Evolutionary conservation across 2,113 vertebrate genomes (phyloP), one percentile per base, ranked within the genome.

Genomic region (Nothoprocta pentlandii): DNA sequence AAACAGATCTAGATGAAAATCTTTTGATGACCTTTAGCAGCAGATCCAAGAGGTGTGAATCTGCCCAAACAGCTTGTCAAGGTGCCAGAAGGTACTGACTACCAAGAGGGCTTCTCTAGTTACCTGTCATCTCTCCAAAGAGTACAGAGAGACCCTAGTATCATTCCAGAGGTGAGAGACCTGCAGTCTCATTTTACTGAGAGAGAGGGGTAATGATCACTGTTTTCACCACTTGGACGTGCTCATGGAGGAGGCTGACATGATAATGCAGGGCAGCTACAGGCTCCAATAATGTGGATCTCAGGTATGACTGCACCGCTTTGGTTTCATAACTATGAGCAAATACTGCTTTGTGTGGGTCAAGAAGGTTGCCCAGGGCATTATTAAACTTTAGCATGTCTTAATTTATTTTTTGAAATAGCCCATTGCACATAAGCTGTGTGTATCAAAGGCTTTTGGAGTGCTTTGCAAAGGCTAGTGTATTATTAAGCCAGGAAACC

Each of bases 401-500:
- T 61, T 61, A 66, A 22, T 84, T 79, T 47, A n/a, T 68, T 46
- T 84, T 54, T 26, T 26, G 0, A 13, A 75, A 62, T n/a, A 92
- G 22, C 42, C 64, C 80, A 80, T 42, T 67, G 41, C 46, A 80
- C 8, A 13, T 88, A 86, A 91, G 51, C 87, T 67, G 3, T 34
- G 64, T 34, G 70, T 42, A 78, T 86, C 61, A 93, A 83, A 86
- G 80, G 63, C 63, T 82, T 85, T 70, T 47, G 75, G 64, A 88
- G 23, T 74, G 73, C 71, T 83, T 74, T 83, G 73, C 54, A 63
- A 87, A 91, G 81, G 69, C 71, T 94, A 87, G 89, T 90, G 75
- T 82, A 88, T 93, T 94, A 87, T 83, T 84, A 92, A 94, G 85
- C 61, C 47, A 46, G 41, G 30, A 94, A 86, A 67, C 30, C 83